Evolutionary conservation across 2,113 vertebrate species (phyloP), one percentile per base, ranked within the genome.

Genomic region (Coryphaenoides rupestris): DNA sequence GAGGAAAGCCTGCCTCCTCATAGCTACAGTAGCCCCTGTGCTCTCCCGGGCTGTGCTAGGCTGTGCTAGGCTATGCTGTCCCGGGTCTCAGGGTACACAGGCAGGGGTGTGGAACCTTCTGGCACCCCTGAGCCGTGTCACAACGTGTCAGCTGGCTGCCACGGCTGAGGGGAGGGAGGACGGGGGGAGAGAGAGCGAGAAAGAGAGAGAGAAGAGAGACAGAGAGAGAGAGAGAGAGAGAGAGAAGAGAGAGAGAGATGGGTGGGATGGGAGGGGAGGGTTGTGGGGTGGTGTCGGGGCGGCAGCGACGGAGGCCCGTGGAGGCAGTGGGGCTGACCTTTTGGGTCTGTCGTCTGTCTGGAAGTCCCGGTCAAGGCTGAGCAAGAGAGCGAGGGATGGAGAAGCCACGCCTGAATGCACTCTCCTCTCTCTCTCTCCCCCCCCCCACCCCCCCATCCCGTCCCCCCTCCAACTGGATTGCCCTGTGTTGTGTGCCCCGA

Each of bases 121-220:
- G 47, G 47, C 47, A n/a, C 47, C n/a, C 47, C 47, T 17, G 47
- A 16, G n/a, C 47, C 47, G 13, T 50, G 47, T 50, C 47, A 50
- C 47, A 50, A 50, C n/a, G 47, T 50, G 47, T 50, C 47, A 50
- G 47, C 47, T 16, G 5, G 47, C n/a, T 16, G 47, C n/a, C 9
- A n/a, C 47, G 5, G 47, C 47, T 17, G 47, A n/a, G 9, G 47
- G 47, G 47, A 40, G 33, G 80, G 69, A 82, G 66, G 72, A 74
- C 68, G 83, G 87, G 88, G 89, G 91, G 89, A 90, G 55, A 78
- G 74, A n/a, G n/a, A n/a, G n/a, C n/a, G n/a, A n/a, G n/a, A n/a
- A n/a, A n/a, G n/a, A n/a, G n/a, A n/a, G n/a, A n/a, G n/a, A n/a
- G n/a, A n/a, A n/a, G n/a, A n/a, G n/a, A n/a, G n/a, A n/a, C n/a